Evolutionary conservation across 37 sponge, comb jelly and placozoan genomes (phyloP).

Genomic region (Chondrilla cf. caribensis): DNA sequence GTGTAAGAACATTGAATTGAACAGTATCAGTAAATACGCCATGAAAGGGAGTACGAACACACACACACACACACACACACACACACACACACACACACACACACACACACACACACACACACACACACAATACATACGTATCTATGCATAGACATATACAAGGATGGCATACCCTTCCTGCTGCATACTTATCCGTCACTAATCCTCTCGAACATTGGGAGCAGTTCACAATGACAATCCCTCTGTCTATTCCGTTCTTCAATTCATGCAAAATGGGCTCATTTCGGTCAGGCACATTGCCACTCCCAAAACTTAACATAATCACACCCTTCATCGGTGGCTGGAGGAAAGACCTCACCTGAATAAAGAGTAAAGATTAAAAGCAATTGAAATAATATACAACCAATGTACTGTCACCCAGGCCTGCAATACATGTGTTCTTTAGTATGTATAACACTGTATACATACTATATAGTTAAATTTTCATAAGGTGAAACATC

Average conservation of each 20-base stretch:
- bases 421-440: no score
- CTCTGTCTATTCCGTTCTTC: conserved; percentile 67
- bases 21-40: no score
- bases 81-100: neutral
- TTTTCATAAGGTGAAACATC: no score
- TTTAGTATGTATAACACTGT: no score
- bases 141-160: neutral
- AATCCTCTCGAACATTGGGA: conserved; percentile 83
- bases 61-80: neutral
- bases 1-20: no score
- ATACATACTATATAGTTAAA: no score
- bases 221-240: conserved; percentile 86
- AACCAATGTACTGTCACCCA: no score
- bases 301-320: conserved; percentile 88
- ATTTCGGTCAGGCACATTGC: conserved; percentile 75
- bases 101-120: neutral
- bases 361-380: neutral
- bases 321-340: conserved; percentile 93
- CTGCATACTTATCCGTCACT: conserved; percentile 75
- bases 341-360: conserved; percentile 83
- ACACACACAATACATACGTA: conserved; percentile 6
- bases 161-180: conserved; percentile 66
- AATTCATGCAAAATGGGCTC: conserved; percentile 64
- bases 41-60: neutral
- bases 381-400: neutral